These are phyloP conservation scores for Diploscapter pachys DNA, from an alignment of 1,140 invertebrate species.

Conservation along the genomic window DNA sequence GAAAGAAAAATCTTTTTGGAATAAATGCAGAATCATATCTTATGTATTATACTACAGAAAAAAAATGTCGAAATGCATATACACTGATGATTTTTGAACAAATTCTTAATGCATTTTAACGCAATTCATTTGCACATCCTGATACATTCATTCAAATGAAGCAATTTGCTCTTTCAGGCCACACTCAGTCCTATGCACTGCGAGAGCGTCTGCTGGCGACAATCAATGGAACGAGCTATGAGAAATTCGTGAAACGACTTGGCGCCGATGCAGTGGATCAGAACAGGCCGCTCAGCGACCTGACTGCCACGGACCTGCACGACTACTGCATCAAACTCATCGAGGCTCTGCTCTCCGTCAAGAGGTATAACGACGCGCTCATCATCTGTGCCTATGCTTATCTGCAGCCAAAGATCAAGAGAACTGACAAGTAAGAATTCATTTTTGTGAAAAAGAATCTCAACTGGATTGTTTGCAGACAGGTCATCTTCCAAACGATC, in stretches of 20 bases:
- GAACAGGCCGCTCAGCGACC: not conserved
- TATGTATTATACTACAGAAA: too few species aligned
- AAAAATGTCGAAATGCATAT: too few species aligned
- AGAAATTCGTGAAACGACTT: slow-evolving; percentile 34
- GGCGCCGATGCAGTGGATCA: slow-evolving; percentile 6
- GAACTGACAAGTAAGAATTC: slow-evolving; percentile 29
- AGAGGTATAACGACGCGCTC: slow-evolving; percentile 43
- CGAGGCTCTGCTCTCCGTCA: slow-evolving; percentile 41
- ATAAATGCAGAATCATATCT: too few species aligned
- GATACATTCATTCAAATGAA: too few species aligned
- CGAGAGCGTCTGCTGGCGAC: slow-evolving; percentile 12
- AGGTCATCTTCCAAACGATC: slow-evolving; percentile 45
- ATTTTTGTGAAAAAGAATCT: not conserved
- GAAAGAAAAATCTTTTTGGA: not conserved
- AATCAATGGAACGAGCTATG: slow-evolving; percentile 26
- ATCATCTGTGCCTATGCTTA: slow-evolving; percentile 55
- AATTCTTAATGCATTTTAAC: too few species aligned
- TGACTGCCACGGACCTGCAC: slow-evolving; percentile 38
- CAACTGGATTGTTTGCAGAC: slow-evolving; percentile 33
- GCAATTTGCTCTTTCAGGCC: not conserved
- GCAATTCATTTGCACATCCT: too few species aligned
- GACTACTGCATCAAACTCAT: slow-evolving; percentile 53
- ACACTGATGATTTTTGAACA: too few species aligned
- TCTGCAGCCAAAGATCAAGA: slow-evolving; percentile 51
- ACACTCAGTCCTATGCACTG: slow-evolving; percentile 20